Evolutionary conservation across 2,113 vertebrate species (phyloP).

Genomic region (Ptychochromis oligacanthus): DNA sequence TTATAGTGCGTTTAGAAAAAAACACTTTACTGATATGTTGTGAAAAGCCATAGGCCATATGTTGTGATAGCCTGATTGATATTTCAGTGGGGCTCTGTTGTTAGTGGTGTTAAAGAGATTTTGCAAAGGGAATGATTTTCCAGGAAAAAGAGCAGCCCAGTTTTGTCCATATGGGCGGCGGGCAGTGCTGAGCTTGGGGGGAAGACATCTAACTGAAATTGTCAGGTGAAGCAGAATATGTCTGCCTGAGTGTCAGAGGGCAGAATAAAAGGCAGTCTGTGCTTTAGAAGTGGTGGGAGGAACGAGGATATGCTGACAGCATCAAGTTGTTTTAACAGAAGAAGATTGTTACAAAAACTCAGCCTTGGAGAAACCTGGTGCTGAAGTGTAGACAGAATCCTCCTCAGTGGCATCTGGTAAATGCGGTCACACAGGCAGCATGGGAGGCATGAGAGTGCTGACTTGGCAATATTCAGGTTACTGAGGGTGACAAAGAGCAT

Average conservation of each 20-base stretch:
- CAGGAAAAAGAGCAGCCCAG: neutral
- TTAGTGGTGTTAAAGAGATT: neutral
- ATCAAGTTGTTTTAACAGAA: conserved; percentile 12
- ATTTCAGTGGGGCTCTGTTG: conserved; percentile 11
- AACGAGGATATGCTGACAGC: conserved; percentile 25
- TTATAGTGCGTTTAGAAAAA: neutral
- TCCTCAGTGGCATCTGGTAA: neutral
- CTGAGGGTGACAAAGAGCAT: neutral
- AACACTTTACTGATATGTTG: neutral
- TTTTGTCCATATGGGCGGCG: neutral
- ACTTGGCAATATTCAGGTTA: neutral
- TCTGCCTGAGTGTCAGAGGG: conserved; percentile 31
- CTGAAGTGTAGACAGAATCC: neutral
- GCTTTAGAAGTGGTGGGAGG: conserved; percentile 2
- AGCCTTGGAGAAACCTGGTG: neutral
- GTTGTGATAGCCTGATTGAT: neutral
- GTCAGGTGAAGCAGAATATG: conserved; percentile 32
- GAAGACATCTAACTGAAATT: conserved; percentile 15
- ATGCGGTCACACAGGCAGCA: conserved; percentile 8
- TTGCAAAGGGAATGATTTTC: conserved; percentile 16
- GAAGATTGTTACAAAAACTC: neutral
- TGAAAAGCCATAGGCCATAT: neutral
- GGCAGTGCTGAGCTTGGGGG: neutral
- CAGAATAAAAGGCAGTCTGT: conserved; percentile 27
- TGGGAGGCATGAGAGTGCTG: neutral